Evolutionary conservation across 2,888 invertebrate genomes (phyloP), one percentile per base, ranked within the genome.

Genomic region (Torymus auratus): DNA sequence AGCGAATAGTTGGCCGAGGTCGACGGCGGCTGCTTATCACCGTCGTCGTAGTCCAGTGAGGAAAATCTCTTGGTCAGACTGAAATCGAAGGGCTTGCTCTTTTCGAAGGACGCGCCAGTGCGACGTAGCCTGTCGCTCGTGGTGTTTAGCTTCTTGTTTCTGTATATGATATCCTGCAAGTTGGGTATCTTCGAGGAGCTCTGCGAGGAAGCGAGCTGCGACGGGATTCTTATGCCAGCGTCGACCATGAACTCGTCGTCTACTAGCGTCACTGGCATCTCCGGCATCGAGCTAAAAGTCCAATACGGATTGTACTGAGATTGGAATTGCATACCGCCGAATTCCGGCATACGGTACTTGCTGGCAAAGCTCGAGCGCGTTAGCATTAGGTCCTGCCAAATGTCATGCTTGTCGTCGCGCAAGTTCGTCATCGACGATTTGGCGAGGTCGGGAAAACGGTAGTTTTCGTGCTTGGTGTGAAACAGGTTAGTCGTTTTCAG

Each of bases 231-330:
- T 73, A 91, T 89, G n/a, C 91, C 91, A 1, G 91, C 88, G 65
- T 91, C 91, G 41, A 91, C 90, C 78, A 91, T 87, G 79, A 91
- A 91, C 72, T 91, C 91, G 79, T 91, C 90, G 73, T 91, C 89
- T 72, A 89, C 85, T 69, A 90, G 85, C 53, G 87, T 88, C 58
- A 88, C 87, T 12, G 90, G 88, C 56, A 90, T 88, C 80, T 89
- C 89, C 3, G 90, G 89, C 89, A 89, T 88, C 60, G 91, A 90
- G 75, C 90, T 91, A 86, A 90, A 91, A 89, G 87, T 87, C 91
- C 90, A 91, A 87, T 89, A 89, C 72, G 88, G 87, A 82, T 90
- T 89, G 82, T 88, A 88, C 62, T 89, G 87, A 20, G 86, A 71
- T 60, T 79, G 81, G n/a, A 86, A 82, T 55, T 41, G 41, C 41